Base-by-base conservation (phyloP, 2,113 vertebrate species). In the Natator depressus region DNA sequence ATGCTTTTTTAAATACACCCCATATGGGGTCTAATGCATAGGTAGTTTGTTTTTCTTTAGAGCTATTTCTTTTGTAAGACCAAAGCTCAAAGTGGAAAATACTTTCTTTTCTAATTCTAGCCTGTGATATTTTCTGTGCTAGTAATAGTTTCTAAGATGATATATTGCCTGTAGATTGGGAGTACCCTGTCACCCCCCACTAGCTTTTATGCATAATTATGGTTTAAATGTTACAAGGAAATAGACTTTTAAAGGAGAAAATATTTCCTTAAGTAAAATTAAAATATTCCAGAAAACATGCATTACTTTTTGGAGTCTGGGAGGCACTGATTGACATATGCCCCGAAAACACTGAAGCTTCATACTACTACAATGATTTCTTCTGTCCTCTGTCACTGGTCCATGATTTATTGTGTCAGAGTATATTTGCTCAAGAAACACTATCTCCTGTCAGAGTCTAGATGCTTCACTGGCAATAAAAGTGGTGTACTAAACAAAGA, bases 391-490 rank as follows among this genome's bases (percentile, higher is more conserved):
- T 85, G 47, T 93, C 0, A 0, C 54, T 83, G 75, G 91, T 42
- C 54, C 50, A 3, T 91, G 81, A 89, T 89, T 89, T 79, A 6
- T 87, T 94, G 75, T 92, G 89, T 93, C 91, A 93, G 75, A 6
- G 5, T 79, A 51, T 82, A 91, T 95, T 96, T 96, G 85, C 57
- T 95, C 85, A 92, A 92, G 96, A 94, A 94, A 82, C 51, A 50
- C 59, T 88, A 88, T 78, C 69, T 95, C 80, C 90, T 94, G 53
- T 96, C 91, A 94, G 85, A 38, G 82, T 89, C 79, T 95, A 46
- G 0, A 5, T 75, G 84, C 87, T 95, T 94, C 46, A 54, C 78
- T 93, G 89, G 90, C 87, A 92, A 65, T 53, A 54, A 51, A 89
- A 95, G 75, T 54, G 65, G 62, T 55, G 84, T 1, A 78, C 90